phyloP scores from a whole-genome alignment of 1,140 invertebrate genomes.

The Polypedilum vanderplanki region DNA sequence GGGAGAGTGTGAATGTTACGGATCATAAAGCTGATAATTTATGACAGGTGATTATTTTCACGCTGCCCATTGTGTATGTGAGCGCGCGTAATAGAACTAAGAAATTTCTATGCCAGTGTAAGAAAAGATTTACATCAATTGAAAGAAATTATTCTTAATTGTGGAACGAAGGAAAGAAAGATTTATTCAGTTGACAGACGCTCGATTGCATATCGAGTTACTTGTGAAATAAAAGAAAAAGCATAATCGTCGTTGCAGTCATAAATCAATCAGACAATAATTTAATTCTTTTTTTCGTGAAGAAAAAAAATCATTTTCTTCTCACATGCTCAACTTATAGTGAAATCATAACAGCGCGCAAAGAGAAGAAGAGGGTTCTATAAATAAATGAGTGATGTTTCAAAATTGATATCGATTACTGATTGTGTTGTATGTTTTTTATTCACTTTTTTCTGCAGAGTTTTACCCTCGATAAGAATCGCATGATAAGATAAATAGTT shows the following conservation, averaged over 20 bases:
- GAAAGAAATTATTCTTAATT: too few relatives aligned
- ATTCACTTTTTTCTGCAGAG: neutral
- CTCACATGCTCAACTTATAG: neutral
- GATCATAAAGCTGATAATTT: too few relatives aligned
- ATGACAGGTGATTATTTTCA: too few relatives aligned
- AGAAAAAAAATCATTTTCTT: neutral
- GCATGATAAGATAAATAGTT: constrained; percentile 15
- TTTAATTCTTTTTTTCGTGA: neutral
- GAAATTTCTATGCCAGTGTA: too few relatives aligned
- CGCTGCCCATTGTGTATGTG: too few relatives aligned
- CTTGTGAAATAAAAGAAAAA: neutral
- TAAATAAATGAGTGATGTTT: constrained; percentile 6
- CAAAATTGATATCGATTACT: neutral
- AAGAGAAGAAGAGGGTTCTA: neutral
- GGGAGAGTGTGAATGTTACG: too few relatives aligned
- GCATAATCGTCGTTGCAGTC: neutral
- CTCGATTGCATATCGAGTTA: neutral
- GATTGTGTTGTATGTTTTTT: constrained; percentile 2
- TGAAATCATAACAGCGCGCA: neutral
- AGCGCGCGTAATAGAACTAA: too few relatives aligned
- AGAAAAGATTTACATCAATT: too few relatives aligned
- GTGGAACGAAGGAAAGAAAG: too few relatives aligned
- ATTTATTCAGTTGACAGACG: too few relatives aligned
- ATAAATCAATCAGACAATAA: neutral
- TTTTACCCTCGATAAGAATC: neutral